Percentiles rank a stretch among this genome's conserved stretches.
Conservation (phyloP, 2,888 invertebrate species). For the Ramazzottius varieornatus region DNA sequence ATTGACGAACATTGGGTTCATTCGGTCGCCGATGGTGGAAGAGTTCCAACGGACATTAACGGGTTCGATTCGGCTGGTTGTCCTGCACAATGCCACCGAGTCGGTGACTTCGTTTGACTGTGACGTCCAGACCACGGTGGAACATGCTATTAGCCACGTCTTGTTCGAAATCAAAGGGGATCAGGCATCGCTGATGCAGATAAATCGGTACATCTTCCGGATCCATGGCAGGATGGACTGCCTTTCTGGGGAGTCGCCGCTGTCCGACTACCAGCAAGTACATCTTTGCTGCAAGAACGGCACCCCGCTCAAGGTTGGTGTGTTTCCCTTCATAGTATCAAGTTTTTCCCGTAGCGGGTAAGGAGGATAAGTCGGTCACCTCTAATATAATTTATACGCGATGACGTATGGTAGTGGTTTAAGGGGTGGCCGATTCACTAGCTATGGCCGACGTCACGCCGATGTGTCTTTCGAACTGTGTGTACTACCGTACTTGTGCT, state of each 20-base stretch:
- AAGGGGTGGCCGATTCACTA: too few relatives aligned
- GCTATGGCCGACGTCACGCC: too few relatives aligned
- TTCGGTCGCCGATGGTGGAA: constrained; percentile 28
- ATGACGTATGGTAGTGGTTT: too few relatives aligned
- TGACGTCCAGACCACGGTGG: constrained; percentile 14
- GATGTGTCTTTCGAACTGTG: too few relatives aligned
- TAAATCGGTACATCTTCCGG: constrained; percentile 3
- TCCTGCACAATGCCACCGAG: not conserved
- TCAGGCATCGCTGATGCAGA: not conserved
- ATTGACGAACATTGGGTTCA: constrained; percentile 56
- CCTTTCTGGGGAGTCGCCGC: constrained; percentile 34
- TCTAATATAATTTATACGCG: too few relatives aligned
- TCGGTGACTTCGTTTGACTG: not conserved
- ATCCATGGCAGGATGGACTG: not conserved
- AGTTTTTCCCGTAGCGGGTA: too few relatives aligned
- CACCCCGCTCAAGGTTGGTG: not conserved
- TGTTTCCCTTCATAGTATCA: too few relatives aligned
- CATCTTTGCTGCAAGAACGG: constrained; percentile 48
- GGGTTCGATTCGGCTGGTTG: not conserved
- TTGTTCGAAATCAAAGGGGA: constrained; percentile 13
- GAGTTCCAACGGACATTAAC: not conserved
- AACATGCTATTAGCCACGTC: constrained; percentile 24
- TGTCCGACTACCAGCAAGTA: constrained; percentile 72
- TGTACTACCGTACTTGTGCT: too few relatives aligned
- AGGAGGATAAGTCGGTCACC: too few relatives aligned